Conservation (phyloP, 2,113 vertebrate genomes). For the Ivindomyrus marchei region DNA sequence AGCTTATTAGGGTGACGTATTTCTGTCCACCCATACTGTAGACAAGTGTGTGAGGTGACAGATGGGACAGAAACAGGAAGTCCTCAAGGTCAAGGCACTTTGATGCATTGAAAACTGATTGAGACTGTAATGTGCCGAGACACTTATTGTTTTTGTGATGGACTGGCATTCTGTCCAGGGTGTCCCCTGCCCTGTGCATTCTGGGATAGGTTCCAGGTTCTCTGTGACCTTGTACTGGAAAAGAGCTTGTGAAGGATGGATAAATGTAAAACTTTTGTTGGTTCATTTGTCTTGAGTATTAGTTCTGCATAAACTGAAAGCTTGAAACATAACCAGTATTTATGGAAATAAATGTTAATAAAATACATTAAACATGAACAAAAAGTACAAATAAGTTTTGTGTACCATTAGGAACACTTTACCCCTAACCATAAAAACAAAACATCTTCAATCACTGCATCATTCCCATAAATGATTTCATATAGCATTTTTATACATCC, state of each 20-base stretch:
- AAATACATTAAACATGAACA: background rate
- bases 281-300: background rate
- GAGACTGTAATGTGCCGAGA: background rate
- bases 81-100: background rate
- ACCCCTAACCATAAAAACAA: background rate
- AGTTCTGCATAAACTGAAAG: background rate
- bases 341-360: background rate
- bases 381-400: background rate
- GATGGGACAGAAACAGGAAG: background rate
- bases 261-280: background rate
- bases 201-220: background rate
- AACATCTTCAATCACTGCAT: background rate
- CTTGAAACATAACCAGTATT: background rate
- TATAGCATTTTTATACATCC: background rate
- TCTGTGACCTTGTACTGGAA: background rate
- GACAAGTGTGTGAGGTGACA: background rate
- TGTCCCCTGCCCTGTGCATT: background rate
- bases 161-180: background rate
- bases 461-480: background rate
- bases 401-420: background rate
- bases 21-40: background rate
- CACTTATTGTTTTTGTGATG: background rate
- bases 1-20: background rate
- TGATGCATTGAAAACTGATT: background rate
- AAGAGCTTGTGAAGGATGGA: background rate